Conservation (phyloP, 2,797 vertebrate species). For the Huso huso region DNA sequence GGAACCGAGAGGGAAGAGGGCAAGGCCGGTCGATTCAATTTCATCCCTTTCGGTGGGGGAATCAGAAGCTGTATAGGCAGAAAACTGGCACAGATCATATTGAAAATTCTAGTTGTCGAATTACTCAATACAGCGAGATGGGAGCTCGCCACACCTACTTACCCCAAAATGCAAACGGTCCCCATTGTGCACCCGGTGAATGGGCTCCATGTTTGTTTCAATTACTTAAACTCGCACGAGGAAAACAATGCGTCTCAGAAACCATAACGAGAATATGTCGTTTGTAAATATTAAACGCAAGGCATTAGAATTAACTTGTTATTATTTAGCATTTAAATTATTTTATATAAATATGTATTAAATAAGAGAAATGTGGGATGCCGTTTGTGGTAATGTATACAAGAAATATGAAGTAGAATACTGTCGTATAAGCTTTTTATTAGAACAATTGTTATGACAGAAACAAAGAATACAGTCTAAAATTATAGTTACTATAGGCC, state of each 20-base stretch:
- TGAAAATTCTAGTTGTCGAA: conserved; percentile 85
- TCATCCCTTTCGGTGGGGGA: conserved; percentile 87
- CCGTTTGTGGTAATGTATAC: too few species aligned
- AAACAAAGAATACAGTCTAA: too few species aligned
- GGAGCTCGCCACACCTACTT: conserved; percentile 76
- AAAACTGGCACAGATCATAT: conserved; percentile 77
- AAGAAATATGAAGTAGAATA: conserved; percentile 59
- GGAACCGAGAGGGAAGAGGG: conserved; percentile 46
- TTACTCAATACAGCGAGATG: conserved; percentile 72
- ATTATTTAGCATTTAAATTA: not conserved
- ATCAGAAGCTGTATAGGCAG: conserved; percentile 82
- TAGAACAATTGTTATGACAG: too few species aligned
- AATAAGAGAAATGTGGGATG: too few species aligned
- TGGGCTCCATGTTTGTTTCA: conserved; percentile 77
- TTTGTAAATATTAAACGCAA: not conserved
- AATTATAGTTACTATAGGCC: too few species aligned
- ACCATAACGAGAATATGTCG: not conserved
- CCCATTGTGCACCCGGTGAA: conserved; percentile 87
- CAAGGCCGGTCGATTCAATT: conserved; percentile 72
- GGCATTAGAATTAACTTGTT: not conserved
- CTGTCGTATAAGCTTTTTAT: conserved; percentile 58
- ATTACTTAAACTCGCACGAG: conserved; percentile 29
- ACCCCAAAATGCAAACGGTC: conserved; percentile 88
- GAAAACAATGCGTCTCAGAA: not conserved
- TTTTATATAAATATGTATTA: not conserved